A percentile compares a stretch with the other conserved stretches of the same genome.
Evolutionary conservation across 2,113 vertebrate genomes (phyloP).

Genomic region (Odobenus rosmarus): DNA sequence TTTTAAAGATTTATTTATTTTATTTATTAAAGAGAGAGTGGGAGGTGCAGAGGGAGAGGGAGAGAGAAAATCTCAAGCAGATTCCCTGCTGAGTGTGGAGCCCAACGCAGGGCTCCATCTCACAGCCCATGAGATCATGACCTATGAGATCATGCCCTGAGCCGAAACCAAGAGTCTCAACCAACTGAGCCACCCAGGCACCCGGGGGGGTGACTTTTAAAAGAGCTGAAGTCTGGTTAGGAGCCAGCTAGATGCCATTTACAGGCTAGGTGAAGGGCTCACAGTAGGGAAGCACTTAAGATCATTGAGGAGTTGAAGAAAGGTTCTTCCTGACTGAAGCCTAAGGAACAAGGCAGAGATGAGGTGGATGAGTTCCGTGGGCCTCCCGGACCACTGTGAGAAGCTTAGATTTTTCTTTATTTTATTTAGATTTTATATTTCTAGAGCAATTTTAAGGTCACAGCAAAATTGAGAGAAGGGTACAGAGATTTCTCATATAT

Average conservation of each 20-base stretch:
- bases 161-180: neutral
- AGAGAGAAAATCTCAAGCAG: neutral
- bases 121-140: neutral
- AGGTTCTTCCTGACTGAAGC: neutral
- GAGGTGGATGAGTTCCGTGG: neutral
- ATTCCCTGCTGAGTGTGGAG: neutral
- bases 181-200: neutral
- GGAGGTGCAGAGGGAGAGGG: neutral
- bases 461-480: neutral
- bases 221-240: neutral
- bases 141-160: neutral
- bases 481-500: neutral
- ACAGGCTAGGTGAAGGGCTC: neutral
- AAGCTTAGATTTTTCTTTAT: neutral
- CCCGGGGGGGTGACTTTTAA: neutral
- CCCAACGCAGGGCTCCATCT: neutral
- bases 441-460: neutral
- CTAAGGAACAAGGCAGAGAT: neutral
- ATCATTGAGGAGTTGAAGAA: neutral
- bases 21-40: neutral
- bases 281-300: neutral
- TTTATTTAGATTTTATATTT: neutral
- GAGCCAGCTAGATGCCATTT: neutral
- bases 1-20: neutral
- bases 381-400: neutral